Base-by-base conservation (phyloP, 2,797 vertebrate species). In the Lindbergichthys nudifrons region DNA sequence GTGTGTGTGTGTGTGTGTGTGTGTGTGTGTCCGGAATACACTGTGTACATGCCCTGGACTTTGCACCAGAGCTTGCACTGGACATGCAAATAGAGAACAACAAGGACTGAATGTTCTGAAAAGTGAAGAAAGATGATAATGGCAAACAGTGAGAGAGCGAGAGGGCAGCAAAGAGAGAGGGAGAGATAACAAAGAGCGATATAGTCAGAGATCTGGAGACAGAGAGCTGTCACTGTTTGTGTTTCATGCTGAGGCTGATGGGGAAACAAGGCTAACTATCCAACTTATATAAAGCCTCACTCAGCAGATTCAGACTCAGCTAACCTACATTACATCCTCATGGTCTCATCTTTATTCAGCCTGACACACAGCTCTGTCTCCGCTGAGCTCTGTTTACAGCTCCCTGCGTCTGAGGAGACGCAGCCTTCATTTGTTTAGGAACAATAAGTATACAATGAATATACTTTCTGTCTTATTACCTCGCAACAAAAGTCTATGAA, bases 91-190 rank as follows among this genome's bases (percentile, higher is more conserved):
- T 50, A 46, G 53, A 60, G 16, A 43, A 23, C 53, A 58, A 59
- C 14, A 61, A 70, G 70, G n/a, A 82, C 77, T 48, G 36, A 58
- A 83, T 81, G 80, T 86, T 78, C 69, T 81, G 21, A 58, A 82
- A 80, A 52, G 58, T 61, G 53, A 77, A 50, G 62, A 75, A 58
- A 58, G 47, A 5, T 61, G 76, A 70, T 65, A 42, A 64, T 50
- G 53, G 70, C 43, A 59, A 45, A 73, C 62, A 73, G 50, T 30
- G 53, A 75, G 50, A 23, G 57, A 75, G 41, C 23, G 13, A 61
- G 12, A 41, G 18, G 42, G 36, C 1, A 54, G 10, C 9, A 26
- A 6, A 48, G 58, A 10, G 5, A 9, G 48, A 5, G 32, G 26
- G 16, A 3, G 46, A 36, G 23, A 62, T 10, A 58, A 30, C 8